phyloP scores from a whole-genome alignment of 2,888 invertebrate genomes.

The Lamellibrachia satsuma region DNA sequence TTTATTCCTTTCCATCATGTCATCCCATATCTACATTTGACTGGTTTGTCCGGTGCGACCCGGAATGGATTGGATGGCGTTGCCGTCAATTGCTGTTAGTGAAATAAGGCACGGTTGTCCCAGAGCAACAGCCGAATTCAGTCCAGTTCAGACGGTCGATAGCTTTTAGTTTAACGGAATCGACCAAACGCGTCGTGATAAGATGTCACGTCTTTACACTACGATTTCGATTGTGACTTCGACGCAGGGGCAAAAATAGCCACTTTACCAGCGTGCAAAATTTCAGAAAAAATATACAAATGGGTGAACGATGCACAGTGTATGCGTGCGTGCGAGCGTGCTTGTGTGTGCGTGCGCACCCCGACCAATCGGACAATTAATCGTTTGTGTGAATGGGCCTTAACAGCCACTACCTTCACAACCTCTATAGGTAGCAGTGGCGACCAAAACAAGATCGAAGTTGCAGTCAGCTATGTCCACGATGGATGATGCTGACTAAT shows the following conservation, averaged over 20 bases:
- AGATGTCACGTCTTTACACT: not conserved
- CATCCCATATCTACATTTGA: not conserved
- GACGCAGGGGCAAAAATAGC: not conserved
- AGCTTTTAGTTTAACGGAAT: not conserved
- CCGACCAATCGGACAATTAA: no score
- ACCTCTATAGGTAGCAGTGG: no score
- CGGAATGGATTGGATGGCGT: not conserved
- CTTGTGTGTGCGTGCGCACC: not conserved
- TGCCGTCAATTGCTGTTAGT: not conserved
- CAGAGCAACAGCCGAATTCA: not conserved
- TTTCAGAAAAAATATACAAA: no score
- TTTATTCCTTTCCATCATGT: not conserved
- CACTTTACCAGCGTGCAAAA: no score
- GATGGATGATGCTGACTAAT: not conserved
- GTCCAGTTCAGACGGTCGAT: not conserved
- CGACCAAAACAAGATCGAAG: not conserved
- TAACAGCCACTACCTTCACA: no score
- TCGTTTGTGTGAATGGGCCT: no score
- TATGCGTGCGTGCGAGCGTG: not conserved
- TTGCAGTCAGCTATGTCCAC: not conserved
- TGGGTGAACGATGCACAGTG: no score
- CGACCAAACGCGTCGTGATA: not conserved
- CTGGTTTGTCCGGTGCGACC: not conserved
- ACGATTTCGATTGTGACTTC: not conserved
- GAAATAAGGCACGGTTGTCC: not conserved